phyloP scores from a whole-genome alignment of 2,888 invertebrate species.

The Anthoptus insignis region DNA sequence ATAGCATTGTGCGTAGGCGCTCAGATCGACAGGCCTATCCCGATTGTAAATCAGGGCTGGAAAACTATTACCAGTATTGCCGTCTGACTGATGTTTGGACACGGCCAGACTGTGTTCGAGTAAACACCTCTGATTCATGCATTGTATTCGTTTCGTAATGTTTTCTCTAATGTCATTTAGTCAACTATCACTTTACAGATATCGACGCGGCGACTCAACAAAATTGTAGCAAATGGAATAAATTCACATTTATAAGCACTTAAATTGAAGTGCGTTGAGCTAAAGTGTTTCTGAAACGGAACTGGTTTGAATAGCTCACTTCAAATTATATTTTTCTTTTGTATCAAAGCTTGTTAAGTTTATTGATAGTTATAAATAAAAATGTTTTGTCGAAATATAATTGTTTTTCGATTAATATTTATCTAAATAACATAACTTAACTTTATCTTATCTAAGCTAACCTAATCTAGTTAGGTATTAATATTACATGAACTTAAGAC shows the following conservation, averaged over 20 bases:
- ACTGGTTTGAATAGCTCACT: not conserved
- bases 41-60: conserved; percentile 81
- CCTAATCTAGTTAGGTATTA: not conserved
- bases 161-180: conserved; percentile 62
- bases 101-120: conserved; percentile 65
- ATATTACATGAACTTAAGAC: not conserved
- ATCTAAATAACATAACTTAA: no score
- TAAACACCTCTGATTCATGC: conserved; percentile 77
- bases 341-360: no score
- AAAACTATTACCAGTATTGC: conserved; percentile 37
- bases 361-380: no score
- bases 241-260: conserved; percentile 8
- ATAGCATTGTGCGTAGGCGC: conserved; percentile 80
- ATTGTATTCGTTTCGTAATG: conserved; percentile 53
- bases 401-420: no score
- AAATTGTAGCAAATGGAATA: conserved; percentile 34
- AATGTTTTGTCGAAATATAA: no score
- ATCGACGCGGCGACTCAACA: conserved; percentile 29
- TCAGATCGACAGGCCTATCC: conserved; percentile 80
- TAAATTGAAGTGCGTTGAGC: not conserved
- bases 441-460: no score
- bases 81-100: conserved; percentile 73
- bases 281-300: not conserved
- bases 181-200: conserved; percentile 38
- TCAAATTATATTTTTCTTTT: no score